Evolutionary conservation across 2,888 invertebrate species (phyloP), one percentile per base, ranked within the genome.

Genomic region (Tenthredo mesomela): DNA sequence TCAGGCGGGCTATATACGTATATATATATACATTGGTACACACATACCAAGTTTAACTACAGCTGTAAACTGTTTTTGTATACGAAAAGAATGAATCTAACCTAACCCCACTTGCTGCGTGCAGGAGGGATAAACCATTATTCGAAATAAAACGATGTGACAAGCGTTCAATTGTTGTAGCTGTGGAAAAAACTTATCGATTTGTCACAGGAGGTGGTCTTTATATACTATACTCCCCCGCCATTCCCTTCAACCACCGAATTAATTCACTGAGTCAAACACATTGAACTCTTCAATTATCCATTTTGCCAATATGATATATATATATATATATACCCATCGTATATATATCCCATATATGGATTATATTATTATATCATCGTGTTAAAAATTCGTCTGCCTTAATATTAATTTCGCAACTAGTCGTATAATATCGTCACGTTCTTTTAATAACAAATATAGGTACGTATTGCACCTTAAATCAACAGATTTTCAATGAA

Each of bases 151-250:
- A 71, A 71, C 40, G 71, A 37, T 37, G n/a, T 40, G 71, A 40
- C 37, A 25, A 37, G 71, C 71, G 71, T 40, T 71, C 71, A 71
- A 37, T 71, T 75, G 75, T 71, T 75, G 50, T 75, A 12, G 50
- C 15, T 75, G 47, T 75, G 21, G 43, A 40, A 33, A 29, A 84
- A 84, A 70, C 15, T 75, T 43, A 84, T 84, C 47, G 84, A 78
- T 78, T 78, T 78, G 78, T 18, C 47, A 84, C 84, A 50, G 88
- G 89, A 89, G 90, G 90, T 91, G 90, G 90, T 91, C 89, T 87
- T 54, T 67, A 47, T 47, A 15, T 3, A 58, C n/a, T 21, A n/a
- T 10, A 58, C n/a, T 21, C 6, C 6, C 58, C 21, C 47, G 47
- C 15, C 47, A 47, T 12, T 0, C 47, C 47, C 47, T 47, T 47